Evolutionary conservation across 2,888 invertebrate genomes (phyloP), one percentile per base, ranked within the genome.

Genomic region (Hypsopygia costalis): DNA sequence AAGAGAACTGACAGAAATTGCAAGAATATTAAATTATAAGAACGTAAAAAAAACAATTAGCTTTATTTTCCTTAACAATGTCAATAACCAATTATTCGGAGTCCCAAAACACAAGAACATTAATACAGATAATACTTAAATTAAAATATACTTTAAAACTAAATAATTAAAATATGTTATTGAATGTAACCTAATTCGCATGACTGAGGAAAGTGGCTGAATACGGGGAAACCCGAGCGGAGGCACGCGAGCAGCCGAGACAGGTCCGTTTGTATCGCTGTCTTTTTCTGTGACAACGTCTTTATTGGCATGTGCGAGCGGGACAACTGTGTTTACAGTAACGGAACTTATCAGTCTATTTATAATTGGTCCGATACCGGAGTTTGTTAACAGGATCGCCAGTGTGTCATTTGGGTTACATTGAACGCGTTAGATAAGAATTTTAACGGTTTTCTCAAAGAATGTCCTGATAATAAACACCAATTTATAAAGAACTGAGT

Each of bases 341-440:
- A 81, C 79, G 70, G 81, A 65, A 78, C 71, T 69, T 78, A 78
- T 81, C 74, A 70, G 65, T 61, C 71, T 82, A 75, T 79, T 78
- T 79, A 81, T 82, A 82, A 81, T 79, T 78, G 69, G 68, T 57
- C 51, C 67, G 60, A 33, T 39, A 39, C 16, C 12, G 64, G 58
- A 16, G 63, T 53, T 50, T 42, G 52, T 68, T 66, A 74, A 73
- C 72, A 74, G 71, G 66, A 73, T 61, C 44, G 50, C 44, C 41
- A 51, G 46, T 64, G 58, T 65, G 56, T 63, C 60, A 70, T 58
- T 61, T 62, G 44, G 65, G 62, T 67, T 66, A 62, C 31, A 3
- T 16, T 16, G 16, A 16, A 16, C 16, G 16, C 16, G 16, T 3
- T 3, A 16, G 16, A 16, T 16, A 16, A 16, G 16, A 4, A 16